Conservation (phyloP, 2,888 invertebrate genomes). For the Ichneumoninae sp. region DNA sequence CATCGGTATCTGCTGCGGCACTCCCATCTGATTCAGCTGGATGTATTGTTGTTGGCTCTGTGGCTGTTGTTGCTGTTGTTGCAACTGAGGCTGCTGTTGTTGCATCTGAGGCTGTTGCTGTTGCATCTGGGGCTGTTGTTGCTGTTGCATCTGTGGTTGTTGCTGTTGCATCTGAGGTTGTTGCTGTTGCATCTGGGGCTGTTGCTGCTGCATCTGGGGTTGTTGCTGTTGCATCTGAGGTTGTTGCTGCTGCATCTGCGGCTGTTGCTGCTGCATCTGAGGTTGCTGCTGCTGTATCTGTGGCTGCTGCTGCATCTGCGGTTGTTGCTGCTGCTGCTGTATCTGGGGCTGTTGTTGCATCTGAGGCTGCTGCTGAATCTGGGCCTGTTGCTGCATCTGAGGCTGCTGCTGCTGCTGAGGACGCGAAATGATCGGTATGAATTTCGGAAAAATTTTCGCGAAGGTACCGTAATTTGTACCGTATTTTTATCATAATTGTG, state of each 20-base stretch:
- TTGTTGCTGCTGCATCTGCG: no score
- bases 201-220: constrained; percentile 61
- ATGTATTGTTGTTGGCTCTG: constrained; percentile 82
- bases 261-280: constrained; percentile 30
- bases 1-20: constrained; percentile 85
- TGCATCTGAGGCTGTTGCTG: constrained; percentile 70
- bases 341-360: constrained; percentile 35
- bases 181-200: constrained; percentile 56
- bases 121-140: constrained; percentile 68
- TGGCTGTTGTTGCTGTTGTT: constrained; percentile 70
- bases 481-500: no score
- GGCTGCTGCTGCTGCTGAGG: not conserved
- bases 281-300: constrained; percentile 65
- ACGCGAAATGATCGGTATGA: no score
- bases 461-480: no score
- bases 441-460: no score
- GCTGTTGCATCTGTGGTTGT: constrained; percentile 61
- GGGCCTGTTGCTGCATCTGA: constrained; percentile 66
- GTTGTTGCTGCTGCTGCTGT: constrained; percentile 69
- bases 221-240: constrained; percentile 53
- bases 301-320: constrained; percentile 8
- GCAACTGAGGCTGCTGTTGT: constrained; percentile 70
- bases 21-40: constrained; percentile 85
- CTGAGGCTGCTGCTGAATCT: constrained; percentile 64
- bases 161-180: constrained; percentile 70